Base-by-base conservation (phyloP, 2,797 vertebrate genomes). In the Parotocinclus haroldoi region DNA sequence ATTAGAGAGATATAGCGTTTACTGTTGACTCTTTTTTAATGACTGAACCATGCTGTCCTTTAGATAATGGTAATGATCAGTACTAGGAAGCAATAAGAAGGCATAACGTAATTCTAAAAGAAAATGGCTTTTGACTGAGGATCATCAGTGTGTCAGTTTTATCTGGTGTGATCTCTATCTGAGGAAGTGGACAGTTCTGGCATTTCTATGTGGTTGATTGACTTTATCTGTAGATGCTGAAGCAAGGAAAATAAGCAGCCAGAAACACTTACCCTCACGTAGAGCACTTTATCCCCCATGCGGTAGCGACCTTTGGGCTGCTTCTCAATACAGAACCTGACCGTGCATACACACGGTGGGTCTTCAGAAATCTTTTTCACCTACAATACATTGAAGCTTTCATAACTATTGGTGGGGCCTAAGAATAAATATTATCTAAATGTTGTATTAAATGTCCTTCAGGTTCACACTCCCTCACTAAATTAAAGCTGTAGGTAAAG, bases 271-370 rank as follows among this genome's bases (percentile, higher is more conserved):
- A 91, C 89, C 65, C 89, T 81, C 58, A 91, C 82, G 17, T 89
- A 91, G 9, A 90, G 82, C 54, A 91, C 79, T 91, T 98, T 99
- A 63, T 99, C 96, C 70, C 96, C 96, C 45, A 99, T 89, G 66
- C 95, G 91, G 81, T 98, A 99, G 74, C 93, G 89, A 58, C 95
- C 93, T 86, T 98, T 95, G 1, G 96, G 95, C 61, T 97, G 94
- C 61, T 94, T 93, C 79, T 98, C 94, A 74, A 99, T 93, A 10
- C 86, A 92, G 80, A 96, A 98, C 69, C 89, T 93, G 57, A 59
- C 88, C 0, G 91, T 86, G 76, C 96, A 99, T 83, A 91, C 92
- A 81, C 96, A 99, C 55, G 95, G 93, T 1, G 94, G 92, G 46
- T 93, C 92, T 84, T 96, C 93, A 63, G 90, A 93, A 78, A 98